Evolutionary conservation across 2,113 vertebrate genomes (phyloP).

Genomic region (Myodes glareolus): DNA sequence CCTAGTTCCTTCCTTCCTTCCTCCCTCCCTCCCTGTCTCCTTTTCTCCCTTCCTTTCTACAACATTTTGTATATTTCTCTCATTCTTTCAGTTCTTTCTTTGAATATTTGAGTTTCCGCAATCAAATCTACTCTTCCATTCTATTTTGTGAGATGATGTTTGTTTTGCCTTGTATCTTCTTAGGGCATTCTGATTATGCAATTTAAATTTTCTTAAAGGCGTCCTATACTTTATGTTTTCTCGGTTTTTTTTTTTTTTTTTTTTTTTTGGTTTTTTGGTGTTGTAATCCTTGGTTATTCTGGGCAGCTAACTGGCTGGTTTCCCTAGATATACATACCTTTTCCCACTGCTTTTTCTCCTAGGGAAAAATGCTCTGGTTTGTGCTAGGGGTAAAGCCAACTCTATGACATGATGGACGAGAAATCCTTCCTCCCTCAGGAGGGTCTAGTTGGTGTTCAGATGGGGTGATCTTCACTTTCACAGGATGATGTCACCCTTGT

Average conservation of each 20-base stretch:
- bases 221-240: not conserved
- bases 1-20: not conserved
- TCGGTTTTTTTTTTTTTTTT: not conserved
- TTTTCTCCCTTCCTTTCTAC: not conserved
- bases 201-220: not conserved
- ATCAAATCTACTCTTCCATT: not conserved
- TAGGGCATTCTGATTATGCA: not conserved
- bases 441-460: not conserved
- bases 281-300: not conserved
- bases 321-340: not conserved
- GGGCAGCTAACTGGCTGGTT: not conserved
- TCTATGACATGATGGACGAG: not conserved
- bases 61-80: not conserved
- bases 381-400: not conserved
- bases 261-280: not conserved
- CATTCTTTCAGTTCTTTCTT: slow-evolving; percentile 43
- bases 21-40: too few relatives aligned
- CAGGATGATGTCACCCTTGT: not conserved
- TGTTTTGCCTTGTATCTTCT: not conserved
- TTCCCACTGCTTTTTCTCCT: not conserved
- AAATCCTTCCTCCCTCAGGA: not conserved
- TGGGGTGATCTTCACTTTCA: not conserved
- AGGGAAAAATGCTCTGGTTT: not conserved
- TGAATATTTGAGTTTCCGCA: slow-evolving; percentile 13
- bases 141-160: not conserved